phyloP scores from a whole-genome alignment of 2,797 vertebrate species.

The Leuciscus waleckii region DNA sequence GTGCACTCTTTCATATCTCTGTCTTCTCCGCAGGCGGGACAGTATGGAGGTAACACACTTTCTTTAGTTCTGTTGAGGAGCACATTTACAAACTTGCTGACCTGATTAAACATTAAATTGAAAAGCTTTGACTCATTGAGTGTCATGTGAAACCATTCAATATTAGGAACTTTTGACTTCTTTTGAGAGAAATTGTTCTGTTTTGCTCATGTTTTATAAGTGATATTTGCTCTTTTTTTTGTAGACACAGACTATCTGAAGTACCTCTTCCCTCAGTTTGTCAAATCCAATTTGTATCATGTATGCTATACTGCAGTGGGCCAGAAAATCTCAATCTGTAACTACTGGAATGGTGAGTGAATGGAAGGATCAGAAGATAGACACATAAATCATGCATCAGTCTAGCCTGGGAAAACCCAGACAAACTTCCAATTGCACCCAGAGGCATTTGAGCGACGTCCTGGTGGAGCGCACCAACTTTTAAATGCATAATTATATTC shows the following conservation, averaged over 20 bases:
- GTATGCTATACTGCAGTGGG: slow-evolving; percentile 87
- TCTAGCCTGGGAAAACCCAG: too few relatives aligned
- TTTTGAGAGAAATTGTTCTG: background rate
- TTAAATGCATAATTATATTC: too few relatives aligned
- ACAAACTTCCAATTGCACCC: too few relatives aligned
- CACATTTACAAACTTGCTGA: background rate
- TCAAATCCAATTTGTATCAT: slow-evolving; percentile 87
- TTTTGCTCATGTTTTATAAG: background rate
- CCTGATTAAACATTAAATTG: background rate
- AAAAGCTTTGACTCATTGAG: background rate
- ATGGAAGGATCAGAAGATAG: background rate
- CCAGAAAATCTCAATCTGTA: slow-evolving; percentile 91
- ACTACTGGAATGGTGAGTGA: slow-evolving; percentile 92
- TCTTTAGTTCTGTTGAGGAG: background rate
- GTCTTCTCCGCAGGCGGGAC: slow-evolving; percentile 89
- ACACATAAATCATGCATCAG: background rate
- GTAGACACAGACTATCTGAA: slow-evolving; percentile 90
- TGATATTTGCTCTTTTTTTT: slow-evolving; percentile 23
- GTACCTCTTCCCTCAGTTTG: slow-evolving; percentile 88
- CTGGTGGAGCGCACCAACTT: too few relatives aligned
- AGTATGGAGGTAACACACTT: slow-evolving; percentile 85
- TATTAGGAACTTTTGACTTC: background rate
- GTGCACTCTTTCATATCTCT: slow-evolving; percentile 91
- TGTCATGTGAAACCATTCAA: background rate
- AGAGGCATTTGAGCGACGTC: too few relatives aligned